phyloP scores from a whole-genome alignment of 2,797 vertebrate species.

The Bryconaethiops microstoma region DNA sequence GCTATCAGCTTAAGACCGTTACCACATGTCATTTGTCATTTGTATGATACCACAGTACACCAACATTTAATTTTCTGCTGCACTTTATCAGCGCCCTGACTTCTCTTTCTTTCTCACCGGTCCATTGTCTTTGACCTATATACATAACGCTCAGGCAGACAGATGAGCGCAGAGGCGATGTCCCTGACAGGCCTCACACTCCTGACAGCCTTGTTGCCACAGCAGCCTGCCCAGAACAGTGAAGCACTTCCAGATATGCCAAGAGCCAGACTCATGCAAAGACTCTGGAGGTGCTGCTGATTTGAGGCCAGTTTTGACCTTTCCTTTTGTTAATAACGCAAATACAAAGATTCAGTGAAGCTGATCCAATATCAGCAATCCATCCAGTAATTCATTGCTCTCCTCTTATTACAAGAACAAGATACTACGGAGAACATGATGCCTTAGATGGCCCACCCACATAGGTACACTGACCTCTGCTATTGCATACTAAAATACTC shows the following conservation, averaged over 20 bases:
- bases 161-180: constrained; percentile 53
- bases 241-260: constrained; percentile 44
- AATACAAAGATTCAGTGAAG: constrained; percentile 9
- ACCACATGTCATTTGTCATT: constrained; percentile 79
- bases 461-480: background rate
- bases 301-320: constrained; percentile 13
- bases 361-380: constrained; percentile 12
- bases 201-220: constrained; percentile 44
- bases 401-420: background rate
- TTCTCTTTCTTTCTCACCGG: constrained; percentile 56
- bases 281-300: constrained; percentile 19
- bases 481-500: background rate
- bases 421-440: background rate
- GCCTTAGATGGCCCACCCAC: background rate
- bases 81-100: constrained; percentile 63
- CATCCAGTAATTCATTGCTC: background rate
- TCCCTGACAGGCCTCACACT: constrained; percentile 55
- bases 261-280: constrained; percentile 28
- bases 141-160: constrained; percentile 68
- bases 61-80: constrained; percentile 77
- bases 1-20: constrained; percentile 79
- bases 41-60: constrained; percentile 76
- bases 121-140: constrained; percentile 75
- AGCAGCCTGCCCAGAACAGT: constrained; percentile 29
- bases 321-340: constrained; percentile 23